phyloP scores from a whole-genome alignment of 2,797 vertebrate genomes.

The Alcedo atthis region DNA sequence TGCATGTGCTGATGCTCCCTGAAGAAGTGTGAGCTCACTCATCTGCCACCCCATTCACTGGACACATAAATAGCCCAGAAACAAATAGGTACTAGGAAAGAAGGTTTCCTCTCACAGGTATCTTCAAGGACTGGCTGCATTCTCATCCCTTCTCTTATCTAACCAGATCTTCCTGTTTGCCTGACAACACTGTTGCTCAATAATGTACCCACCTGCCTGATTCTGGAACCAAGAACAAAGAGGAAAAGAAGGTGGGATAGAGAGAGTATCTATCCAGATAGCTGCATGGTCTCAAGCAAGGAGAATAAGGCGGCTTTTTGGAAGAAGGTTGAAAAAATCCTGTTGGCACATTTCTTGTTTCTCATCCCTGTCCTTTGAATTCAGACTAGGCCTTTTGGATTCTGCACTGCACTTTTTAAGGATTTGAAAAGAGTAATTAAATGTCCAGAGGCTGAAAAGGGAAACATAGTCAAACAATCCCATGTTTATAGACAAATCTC shows the following conservation, averaged over 20 bases:
- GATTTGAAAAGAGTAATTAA: neutral
- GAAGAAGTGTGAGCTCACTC: neutral
- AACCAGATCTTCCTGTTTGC: neutral
- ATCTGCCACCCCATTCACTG: neutral
- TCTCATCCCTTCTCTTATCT: neutral
- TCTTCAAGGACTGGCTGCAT: neutral
- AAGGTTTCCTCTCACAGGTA: neutral
- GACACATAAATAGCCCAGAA: neutral
- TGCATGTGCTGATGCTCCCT: neutral
- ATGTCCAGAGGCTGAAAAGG: neutral
- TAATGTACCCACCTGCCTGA: neutral
- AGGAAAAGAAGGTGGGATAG: neutral
- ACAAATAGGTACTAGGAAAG: neutral
- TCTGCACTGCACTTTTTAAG: neutral
- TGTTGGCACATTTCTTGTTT: neutral
- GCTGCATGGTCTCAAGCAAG: neutral
- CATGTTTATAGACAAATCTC: neutral
- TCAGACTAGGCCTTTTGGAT: neutral
- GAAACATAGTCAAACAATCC: neutral
- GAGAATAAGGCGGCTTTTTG: neutral
- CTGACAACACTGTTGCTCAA: neutral
- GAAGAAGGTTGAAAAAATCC: neutral
- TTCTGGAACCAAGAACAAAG: neutral
- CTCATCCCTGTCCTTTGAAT: neutral
- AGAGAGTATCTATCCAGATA: neutral